Conservation (phyloP, 35 echinoderm and acorn worm species). For the Ophioderma brevispina region DNA sequence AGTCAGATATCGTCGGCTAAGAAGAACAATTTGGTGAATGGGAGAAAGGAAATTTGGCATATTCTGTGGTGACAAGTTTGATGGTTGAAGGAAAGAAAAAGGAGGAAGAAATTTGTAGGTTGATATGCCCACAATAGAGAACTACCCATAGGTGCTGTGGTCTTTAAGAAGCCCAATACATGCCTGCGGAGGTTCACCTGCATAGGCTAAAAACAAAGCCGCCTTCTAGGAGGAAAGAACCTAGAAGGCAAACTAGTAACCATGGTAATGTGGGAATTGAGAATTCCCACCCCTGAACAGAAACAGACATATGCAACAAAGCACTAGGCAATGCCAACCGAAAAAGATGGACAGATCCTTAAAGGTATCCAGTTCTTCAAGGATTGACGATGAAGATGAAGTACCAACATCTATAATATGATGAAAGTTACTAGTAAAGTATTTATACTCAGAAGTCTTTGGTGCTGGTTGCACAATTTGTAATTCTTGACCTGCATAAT, state of each 20-base stretch:
- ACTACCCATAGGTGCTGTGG: conserved; percentile 14
- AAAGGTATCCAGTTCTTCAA: conserved; percentile 18
- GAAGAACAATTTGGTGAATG: conserved; percentile 21
- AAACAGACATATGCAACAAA: not conserved
- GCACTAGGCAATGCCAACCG: not conserved
- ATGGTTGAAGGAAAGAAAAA: not conserved
- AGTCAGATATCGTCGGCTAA: not conserved
- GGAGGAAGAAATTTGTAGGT: not conserved
- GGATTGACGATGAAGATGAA: conserved; percentile 3
- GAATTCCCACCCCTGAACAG: not conserved
- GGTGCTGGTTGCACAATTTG: too few species aligned
- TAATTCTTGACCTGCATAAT: too few species aligned
- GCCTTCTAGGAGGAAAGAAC: not conserved
- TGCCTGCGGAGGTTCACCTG: not conserved
- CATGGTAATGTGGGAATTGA: not conserved
- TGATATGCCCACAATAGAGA: not conserved
- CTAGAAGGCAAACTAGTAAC: not conserved
- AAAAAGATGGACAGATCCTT: not conserved
- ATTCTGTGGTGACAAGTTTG: not conserved
- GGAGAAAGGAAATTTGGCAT: not conserved
- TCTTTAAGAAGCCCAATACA: not conserved
- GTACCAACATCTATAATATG: not conserved
- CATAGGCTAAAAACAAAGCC: not conserved
- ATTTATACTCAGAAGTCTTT: too few species aligned
- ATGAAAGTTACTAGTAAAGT: too few species aligned